Conservation (phyloP, 2,113 vertebrate genomes). For the Bungarus multicinctus region DNA sequence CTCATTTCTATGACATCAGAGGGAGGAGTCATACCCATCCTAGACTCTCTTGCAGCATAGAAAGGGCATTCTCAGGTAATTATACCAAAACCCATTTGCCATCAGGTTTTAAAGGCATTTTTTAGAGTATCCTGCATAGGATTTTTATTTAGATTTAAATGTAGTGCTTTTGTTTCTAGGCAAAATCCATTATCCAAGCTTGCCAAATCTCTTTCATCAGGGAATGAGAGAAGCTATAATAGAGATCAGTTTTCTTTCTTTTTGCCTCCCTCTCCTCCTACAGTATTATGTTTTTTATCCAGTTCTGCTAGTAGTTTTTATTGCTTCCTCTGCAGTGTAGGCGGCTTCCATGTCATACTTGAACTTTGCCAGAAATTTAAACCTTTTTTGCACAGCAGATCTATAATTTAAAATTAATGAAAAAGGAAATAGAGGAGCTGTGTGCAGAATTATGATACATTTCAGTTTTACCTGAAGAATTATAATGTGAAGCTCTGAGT, state of each 20-base stretch:
- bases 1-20: too few relatives aligned
- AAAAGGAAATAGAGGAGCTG: conserved; percentile 43
- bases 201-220: conserved; percentile 20
- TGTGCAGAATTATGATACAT: conserved; percentile 48
- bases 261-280: conserved; percentile 42
- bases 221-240: conserved; percentile 21
- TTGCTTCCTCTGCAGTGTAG: conserved; percentile 64
- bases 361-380: conserved; percentile 65
- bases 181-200: conserved; percentile 27
- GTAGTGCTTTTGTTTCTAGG: conserved; percentile 35
- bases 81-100: too few relatives aligned
- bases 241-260: conserved; percentile 30
- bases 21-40: too few relatives aligned
- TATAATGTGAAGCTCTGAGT: conserved; percentile 32
- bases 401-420: conserved; percentile 61
- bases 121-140: background rate
- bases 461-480: conserved; percentile 18
- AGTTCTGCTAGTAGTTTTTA: conserved; percentile 56
- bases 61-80: too few relatives aligned
- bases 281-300: conserved; percentile 41
- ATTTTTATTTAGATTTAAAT: background rate
- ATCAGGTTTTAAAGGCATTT: conserved; percentile 9
- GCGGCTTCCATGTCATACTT: conserved; percentile 63
- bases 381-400: conserved; percentile 56
- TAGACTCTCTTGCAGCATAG: too few relatives aligned